Conservation (phyloP, 1,140 invertebrate genomes). For the Lycorma delicatula region DNA sequence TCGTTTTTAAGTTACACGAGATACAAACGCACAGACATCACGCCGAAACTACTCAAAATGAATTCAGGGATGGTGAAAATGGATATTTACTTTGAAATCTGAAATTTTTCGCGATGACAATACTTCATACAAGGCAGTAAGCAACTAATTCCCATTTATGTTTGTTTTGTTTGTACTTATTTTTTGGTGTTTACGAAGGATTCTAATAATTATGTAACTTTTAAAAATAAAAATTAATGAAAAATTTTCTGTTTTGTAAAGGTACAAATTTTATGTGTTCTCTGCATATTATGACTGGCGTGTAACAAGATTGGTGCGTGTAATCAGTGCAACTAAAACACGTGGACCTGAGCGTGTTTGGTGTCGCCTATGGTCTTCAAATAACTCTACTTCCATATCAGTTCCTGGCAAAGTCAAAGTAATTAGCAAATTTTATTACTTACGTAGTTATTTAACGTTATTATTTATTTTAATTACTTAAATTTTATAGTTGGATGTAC, state of each 20-base stretch:
- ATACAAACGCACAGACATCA: too few relatives aligned
- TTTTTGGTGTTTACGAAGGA: background rate
- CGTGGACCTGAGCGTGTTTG: constrained; percentile 70
- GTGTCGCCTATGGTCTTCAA: constrained; percentile 72
- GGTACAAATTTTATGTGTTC: constrained; percentile 85
- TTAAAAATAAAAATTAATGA: too few relatives aligned
- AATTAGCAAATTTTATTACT: too few relatives aligned
- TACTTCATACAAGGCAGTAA: background rate
- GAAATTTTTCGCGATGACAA: background rate
- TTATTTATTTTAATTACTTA: too few relatives aligned
- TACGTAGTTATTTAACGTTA: too few relatives aligned
- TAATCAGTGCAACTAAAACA: constrained; percentile 82
- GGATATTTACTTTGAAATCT: background rate
- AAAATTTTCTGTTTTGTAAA: too few relatives aligned
- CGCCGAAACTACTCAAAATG: too few relatives aligned
- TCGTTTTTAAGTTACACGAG: too few relatives aligned
- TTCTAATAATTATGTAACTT: too few relatives aligned
- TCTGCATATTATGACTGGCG: constrained; percentile 78
- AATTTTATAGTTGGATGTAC: too few relatives aligned
- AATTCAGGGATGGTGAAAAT: background rate
- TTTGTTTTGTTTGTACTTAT: background rate
- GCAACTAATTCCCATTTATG: background rate
- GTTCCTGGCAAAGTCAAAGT: constrained; percentile 71
- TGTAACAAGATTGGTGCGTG: constrained; percentile 54
- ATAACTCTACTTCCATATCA: constrained; percentile 49